phyloP scores from a whole-genome alignment of 1,140 invertebrate species.

The Nylanderia fulva region DNA sequence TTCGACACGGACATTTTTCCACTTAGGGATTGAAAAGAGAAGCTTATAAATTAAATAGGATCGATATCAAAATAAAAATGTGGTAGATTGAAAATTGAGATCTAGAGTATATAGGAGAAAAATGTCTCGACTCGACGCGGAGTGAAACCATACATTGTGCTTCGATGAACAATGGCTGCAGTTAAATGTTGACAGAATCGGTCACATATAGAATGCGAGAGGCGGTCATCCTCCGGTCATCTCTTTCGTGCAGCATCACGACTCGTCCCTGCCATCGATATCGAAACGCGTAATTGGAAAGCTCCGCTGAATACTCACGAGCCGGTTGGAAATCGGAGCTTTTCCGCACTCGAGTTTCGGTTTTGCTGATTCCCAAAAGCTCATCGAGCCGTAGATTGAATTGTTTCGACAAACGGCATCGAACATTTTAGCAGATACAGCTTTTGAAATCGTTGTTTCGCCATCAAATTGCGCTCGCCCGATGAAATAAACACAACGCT shows the following conservation, averaged over 20 bases:
- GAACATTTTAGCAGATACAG: slow-evolving; percentile 48
- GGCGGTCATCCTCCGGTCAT: slow-evolving; percentile 33
- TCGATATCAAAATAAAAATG: too few relatives aligned
- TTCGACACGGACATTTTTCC: too few relatives aligned
- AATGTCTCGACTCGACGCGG: not conserved
- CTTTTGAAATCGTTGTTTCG: slow-evolving; percentile 42
- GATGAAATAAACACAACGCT: slow-evolving; percentile 30
- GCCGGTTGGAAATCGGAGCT: slow-evolving; percentile 60
- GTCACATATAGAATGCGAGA: slow-evolving; percentile 59
- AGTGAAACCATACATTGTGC: slow-evolving; percentile 14
- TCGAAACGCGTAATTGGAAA: slow-evolving; percentile 64
- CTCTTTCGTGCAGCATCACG: slow-evolving; percentile 29
- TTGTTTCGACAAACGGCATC: slow-evolving; percentile 56
- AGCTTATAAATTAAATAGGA: too few relatives aligned
- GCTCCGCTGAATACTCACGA: slow-evolving; percentile 55
- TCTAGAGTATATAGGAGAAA: not conserved
- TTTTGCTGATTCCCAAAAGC: slow-evolving; percentile 52
- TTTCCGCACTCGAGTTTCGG: slow-evolving; percentile 60
- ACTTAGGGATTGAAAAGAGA: too few relatives aligned
- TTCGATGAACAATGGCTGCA: slow-evolving; percentile 6
- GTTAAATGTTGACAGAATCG: slow-evolving; percentile 78
- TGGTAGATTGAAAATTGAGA: not conserved
- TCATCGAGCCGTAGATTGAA: slow-evolving; percentile 57
- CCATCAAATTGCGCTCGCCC: slow-evolving; percentile 21
- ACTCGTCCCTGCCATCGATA: slow-evolving; percentile 63